A percentile compares a stretch with the other conserved stretches of the same genome.
Conservation (phyloP, 2,888 invertebrate genomes). For the Nysson spinosus region DNA sequence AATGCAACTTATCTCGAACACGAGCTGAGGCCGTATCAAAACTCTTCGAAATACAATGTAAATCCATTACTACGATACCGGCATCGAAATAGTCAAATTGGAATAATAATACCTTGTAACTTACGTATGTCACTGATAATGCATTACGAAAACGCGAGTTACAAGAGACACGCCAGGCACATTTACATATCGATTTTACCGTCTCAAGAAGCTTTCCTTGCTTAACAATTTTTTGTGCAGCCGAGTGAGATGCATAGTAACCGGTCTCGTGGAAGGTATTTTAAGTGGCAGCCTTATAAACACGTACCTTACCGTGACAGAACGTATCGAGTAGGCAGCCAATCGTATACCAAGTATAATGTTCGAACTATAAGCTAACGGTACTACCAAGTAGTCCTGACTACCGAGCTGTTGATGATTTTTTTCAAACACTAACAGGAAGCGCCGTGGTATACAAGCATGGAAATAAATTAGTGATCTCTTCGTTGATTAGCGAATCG, state of each 20-base stretch:
- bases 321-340: slow-evolving; percentile 22
- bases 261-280: slow-evolving; percentile 33
- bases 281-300: slow-evolving; percentile 32
- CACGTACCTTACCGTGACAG: slow-evolving; percentile 12
- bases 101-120: slow-evolving; percentile 16
- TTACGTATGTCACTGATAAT: not conserved
- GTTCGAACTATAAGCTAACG: slow-evolving; percentile 65
- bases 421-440: slow-evolving; percentile 26
- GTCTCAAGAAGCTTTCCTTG: slow-evolving; percentile 1
- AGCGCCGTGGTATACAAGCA: slow-evolving; percentile 1
- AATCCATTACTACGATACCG: slow-evolving; percentile 24
- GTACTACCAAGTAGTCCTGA: slow-evolving; percentile 59
- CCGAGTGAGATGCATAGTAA: slow-evolving; percentile 22
- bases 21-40: no score
- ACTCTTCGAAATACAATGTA: slow-evolving; percentile 29
- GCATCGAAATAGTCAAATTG: slow-evolving; percentile 16
- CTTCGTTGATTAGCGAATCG: slow-evolving; percentile 11
- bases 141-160: not conserved
- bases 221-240: slow-evolving; percentile 8
- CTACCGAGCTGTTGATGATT: slow-evolving; percentile 53
- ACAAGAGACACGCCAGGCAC: not conserved
- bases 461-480: slow-evolving; percentile 24
- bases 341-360: slow-evolving; percentile 58
- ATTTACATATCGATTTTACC: slow-evolving; percentile 18
- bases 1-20: no score